Base-by-base conservation (phyloP, 2,888 invertebrate species). In the Trachelus stipa region DNA sequence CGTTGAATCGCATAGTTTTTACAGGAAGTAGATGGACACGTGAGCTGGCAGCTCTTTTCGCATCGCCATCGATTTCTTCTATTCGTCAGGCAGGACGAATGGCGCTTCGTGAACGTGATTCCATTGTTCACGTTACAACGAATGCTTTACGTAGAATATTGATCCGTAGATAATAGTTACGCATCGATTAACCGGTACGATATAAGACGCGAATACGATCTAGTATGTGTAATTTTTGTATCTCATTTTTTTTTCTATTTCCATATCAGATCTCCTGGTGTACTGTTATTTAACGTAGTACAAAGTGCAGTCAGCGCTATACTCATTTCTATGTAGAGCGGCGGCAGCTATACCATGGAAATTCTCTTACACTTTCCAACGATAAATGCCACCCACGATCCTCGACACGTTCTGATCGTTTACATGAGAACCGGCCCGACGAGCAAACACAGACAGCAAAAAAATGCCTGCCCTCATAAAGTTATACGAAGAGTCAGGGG, bases 391-490 rank as follows among this genome's bases (percentile, higher is more conserved):
- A 86, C 86, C 86, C 80, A 79, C 78, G 79, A 77, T 75, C 77
- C 77, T 69, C 31, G 69, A 73, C 74, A 73, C 78, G 75, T 82
- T 81, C 81, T 81, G 56, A 81, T 77, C 79, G 84, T 86, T 85
- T 85, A 84, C 82, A 81, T 79, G 77, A 76, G 71, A 77, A 76
- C 69, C 76, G 73, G 74, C 56, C 69, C 69, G 77, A 77, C 82
- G 83, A 80, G 85, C 86, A 86, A 86, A 87, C 86, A 86, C 84
- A 87, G 85, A 86, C 84, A 81, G 82, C 83, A 86, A 87, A 87
- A 85, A 86, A 83, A 77, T 74, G 69, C 30, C 69, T 33, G 69
- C 40, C 40, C 40, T 40, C 40, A 40, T 40, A 40, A 40, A 40
- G 40, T 40, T 40, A 40, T 40, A 40, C 40, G 40, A 40, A 40